Evolutionary conservation across 2,113 vertebrate genomes (phyloP), one percentile per base, ranked within the genome.

Genomic region (Tupaia tana): DNA sequence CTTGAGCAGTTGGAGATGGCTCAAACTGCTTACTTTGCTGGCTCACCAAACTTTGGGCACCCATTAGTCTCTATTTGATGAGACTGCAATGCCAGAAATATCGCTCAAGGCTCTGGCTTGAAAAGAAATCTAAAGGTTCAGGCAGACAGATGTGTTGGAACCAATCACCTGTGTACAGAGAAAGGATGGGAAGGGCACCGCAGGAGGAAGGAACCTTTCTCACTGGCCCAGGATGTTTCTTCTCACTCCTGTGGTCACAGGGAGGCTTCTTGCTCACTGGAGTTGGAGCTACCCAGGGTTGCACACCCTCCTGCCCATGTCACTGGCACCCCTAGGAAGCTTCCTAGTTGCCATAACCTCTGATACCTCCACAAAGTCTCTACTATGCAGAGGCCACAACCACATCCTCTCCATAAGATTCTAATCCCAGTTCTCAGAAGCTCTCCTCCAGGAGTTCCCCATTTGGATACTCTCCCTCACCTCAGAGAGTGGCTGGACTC

Each of bases 401-500:
- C 31, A 59, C 52, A 8, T 18, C 14, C 14, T n/a, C 64, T 56
- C 27, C 10, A 3, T 8, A 12, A 24, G 29, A 20, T 19, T 14
- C 52, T 24, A 70, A 1, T 25, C 15, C 16, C 22, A 12, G 1
- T 73, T 20, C 24, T 3, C 12, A 4, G 11, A 27, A 78, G 27
- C 0, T 8, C 2, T 6, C 79, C 25, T 73, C 67, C 9, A 16
- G 20, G 24, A 6, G 54, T 58, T 9, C 59, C 34, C 1, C 63
- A 52, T 6, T 9, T 13, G 22, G 66, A 10, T 5, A 11, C 9
- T 25, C 67, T 9, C 11, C 67, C 34, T 31, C 6, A 9, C 5
- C n/a, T 63, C 69, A 18, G 20, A 31, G 2, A 22, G 25, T 0
- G 2, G 43, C 13, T 12, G 19, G 9, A 11, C 63, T 11, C 7